A percentile compares a stretch with the other conserved stretches of the same genome.
These are phyloP conservation scores for Lochmaea capreae DNA, from an alignment of 2,888 invertebrate genomes.

Conservation along the genomic window DNA sequence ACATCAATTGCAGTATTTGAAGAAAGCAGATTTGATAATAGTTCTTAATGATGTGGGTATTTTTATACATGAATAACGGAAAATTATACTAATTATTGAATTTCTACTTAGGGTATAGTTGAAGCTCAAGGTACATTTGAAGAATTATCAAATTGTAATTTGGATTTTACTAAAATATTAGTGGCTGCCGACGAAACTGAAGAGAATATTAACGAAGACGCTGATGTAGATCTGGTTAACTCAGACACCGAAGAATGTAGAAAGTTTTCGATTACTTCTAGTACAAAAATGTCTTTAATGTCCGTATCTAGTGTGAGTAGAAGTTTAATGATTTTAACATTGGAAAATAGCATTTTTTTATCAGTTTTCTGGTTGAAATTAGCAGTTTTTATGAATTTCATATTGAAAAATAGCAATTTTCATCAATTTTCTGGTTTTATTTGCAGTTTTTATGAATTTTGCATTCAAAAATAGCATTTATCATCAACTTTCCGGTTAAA, in stretches of 20 bases:
- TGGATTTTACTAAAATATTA: slow-evolving; percentile 30
- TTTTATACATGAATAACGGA: not conserved
- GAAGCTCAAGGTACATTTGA: slow-evolving; percentile 65
- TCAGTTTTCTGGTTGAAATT: too few relatives aligned
- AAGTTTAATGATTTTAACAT: not conserved
- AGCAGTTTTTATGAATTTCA: too few relatives aligned
- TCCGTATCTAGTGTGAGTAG: not conserved
- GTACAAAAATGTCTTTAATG: not conserved
- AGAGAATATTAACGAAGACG: not conserved
- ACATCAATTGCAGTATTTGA: slow-evolving; percentile 75
- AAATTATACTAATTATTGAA: not conserved
- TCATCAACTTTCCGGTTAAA: too few relatives aligned
- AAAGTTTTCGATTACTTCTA: not conserved
- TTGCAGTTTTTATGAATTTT: too few relatives aligned
- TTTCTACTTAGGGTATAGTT: slow-evolving; percentile 62
- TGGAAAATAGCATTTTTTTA: too few relatives aligned
- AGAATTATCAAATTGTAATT: slow-evolving; percentile 58
- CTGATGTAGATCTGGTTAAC: not conserved
- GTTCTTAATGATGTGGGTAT: slow-evolving; percentile 70
- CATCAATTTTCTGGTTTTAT: too few relatives aligned
- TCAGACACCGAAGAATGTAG: not conserved
- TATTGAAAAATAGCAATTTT: too few relatives aligned
- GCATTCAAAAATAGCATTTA: too few relatives aligned
- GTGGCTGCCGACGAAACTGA: slow-evolving; percentile 23
- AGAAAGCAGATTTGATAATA: slow-evolving; percentile 71